A percentile compares a stretch with the other conserved stretches of the same genome.
Conservation (phyloP, 2,888 invertebrate species). For the Adelognathus sp. region DNA sequence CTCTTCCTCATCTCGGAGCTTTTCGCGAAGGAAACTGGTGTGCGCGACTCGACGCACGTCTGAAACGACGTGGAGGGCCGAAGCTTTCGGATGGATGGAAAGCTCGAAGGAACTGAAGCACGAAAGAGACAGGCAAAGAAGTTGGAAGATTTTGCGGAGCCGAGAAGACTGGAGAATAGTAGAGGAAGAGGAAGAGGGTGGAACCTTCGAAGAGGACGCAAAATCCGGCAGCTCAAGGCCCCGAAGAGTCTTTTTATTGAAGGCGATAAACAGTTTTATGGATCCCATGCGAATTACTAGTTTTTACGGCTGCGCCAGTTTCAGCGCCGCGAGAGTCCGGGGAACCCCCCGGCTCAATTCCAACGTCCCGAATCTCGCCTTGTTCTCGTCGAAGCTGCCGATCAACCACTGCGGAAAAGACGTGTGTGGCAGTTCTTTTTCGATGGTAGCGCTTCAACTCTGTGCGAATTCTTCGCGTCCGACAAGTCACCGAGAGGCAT, state of each 20-base stretch:
- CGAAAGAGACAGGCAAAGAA: constrained; percentile 44
- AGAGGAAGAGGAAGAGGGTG: constrained; percentile 11
- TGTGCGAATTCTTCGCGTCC: background rate
- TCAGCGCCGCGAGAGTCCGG: background rate
- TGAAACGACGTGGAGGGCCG: constrained; percentile 19
- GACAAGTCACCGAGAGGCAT: background rate
- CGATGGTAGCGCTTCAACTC: background rate
- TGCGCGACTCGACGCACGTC: constrained; percentile 7
- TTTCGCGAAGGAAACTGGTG: constrained; percentile 27
- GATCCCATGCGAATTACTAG: constrained; percentile 78
- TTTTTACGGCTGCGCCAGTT: constrained; percentile 69
- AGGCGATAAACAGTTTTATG: constrained; percentile 80
- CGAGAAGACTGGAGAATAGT: constrained; percentile 6
- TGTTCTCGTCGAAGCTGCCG: constrained; percentile 26
- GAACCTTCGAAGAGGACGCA: constrained; percentile 35
- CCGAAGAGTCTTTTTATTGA: constrained; percentile 72
- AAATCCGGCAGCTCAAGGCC: constrained; percentile 59
- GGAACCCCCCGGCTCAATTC: constrained; percentile 3
- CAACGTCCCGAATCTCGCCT: constrained; percentile 13
- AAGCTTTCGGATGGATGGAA: constrained; percentile 38
- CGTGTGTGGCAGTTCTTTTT: background rate
- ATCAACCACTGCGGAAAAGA: background rate
- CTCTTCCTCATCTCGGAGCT: constrained; percentile 50
- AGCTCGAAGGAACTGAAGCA: constrained; percentile 45
- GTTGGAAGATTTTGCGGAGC: constrained; percentile 38